phyloP scores from a whole-genome alignment of 1,140 invertebrate species.

The Drosophila ogumai region DNA sequence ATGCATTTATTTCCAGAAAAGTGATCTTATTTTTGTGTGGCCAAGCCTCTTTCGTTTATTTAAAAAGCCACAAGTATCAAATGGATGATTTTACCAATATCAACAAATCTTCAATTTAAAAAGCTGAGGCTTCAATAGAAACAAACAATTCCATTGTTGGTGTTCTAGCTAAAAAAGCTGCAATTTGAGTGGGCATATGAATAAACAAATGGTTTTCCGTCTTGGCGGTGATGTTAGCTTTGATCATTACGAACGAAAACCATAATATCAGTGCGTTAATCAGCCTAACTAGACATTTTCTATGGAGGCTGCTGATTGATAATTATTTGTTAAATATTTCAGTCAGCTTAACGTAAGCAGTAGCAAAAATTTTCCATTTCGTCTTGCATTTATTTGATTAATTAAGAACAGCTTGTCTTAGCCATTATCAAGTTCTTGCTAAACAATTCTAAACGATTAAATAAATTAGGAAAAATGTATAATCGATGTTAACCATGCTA shows the following conservation, averaged over 20 bases:
- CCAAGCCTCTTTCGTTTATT: background rate
- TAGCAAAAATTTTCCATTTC: slow-evolving; percentile 9
- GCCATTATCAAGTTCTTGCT: slow-evolving; percentile 5
- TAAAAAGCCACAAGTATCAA: background rate
- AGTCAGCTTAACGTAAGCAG: background rate
- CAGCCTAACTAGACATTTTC: slow-evolving; percentile 3
- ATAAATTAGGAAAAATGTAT: background rate
- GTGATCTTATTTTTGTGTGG: background rate
- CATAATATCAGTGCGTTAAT: background rate
- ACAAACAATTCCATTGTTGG: slow-evolving; percentile 13
- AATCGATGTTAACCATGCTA: slow-evolving; percentile 3
- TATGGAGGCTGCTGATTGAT: background rate
- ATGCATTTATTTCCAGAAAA: background rate
- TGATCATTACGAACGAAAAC: slow-evolving; percentile 1
- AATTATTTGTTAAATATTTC: slow-evolving; percentile 1
- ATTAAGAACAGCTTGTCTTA: background rate
- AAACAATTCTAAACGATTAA: slow-evolving; percentile 9
- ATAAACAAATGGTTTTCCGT: slow-evolving; percentile 16
- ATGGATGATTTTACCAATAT: background rate
- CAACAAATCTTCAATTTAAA: background rate
- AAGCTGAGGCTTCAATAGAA: slow-evolving; percentile 1
- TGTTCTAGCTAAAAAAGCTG: background rate
- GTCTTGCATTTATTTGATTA: background rate
- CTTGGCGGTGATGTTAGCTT: slow-evolving; percentile 10
- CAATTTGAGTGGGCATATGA: slow-evolving; percentile 22